phyloP scores from a whole-genome alignment of 2,113 vertebrate species.

The Lycocorax pyrrhopterus region DNA sequence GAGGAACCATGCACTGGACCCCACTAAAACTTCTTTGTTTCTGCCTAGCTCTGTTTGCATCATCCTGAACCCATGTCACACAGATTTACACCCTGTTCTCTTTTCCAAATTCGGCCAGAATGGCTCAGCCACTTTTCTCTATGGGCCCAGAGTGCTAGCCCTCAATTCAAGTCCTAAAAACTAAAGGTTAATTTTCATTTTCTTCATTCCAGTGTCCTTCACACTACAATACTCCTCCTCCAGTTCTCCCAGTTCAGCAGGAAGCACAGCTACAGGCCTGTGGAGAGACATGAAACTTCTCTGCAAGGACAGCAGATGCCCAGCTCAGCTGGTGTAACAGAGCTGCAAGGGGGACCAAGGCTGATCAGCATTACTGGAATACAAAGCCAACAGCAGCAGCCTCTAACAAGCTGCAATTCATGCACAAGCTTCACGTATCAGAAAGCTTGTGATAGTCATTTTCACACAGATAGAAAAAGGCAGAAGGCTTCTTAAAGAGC shows the following conservation, averaged over 20 bases:
- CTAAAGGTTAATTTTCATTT: neutral
- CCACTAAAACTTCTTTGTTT: neutral
- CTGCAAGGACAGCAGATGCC: neutral
- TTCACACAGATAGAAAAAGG: neutral
- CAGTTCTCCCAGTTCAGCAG: neutral
- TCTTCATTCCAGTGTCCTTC: neutral
- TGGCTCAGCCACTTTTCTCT: neutral
- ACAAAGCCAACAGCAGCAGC: neutral
- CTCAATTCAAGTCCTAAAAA: neutral
- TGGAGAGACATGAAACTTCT: accelerated
- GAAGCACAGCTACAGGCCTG: neutral
- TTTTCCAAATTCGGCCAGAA: neutral
- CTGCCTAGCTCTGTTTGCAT: neutral
- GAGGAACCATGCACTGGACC: neutral
- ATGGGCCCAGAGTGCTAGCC: neutral
- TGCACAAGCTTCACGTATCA: neutral
- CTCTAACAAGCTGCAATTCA: neutral
- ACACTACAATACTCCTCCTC: neutral
- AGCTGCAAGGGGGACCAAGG: neutral
- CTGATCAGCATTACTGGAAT: neutral
- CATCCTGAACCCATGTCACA: neutral
- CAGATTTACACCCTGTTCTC: neutral
- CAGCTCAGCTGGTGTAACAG: neutral
- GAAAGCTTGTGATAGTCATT: neutral
- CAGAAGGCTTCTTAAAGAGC: neutral